Evolutionary conservation across 1,140 invertebrate genomes (phyloP).

Genomic region (Leptopilina boulardi): DNA sequence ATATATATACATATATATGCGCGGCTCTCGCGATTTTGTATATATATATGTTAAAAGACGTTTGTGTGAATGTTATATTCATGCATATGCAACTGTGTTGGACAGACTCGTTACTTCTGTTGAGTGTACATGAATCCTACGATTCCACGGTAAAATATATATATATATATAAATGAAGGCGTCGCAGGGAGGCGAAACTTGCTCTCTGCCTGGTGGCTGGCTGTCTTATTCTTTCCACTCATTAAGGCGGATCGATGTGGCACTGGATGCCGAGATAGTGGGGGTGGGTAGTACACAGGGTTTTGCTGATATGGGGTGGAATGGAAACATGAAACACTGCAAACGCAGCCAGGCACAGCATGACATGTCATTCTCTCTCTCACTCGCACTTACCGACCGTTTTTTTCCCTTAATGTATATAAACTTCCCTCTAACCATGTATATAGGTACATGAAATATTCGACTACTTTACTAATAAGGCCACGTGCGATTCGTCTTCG

Average conservation of each 20-base stretch:
- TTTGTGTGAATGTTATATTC: conserved; percentile 6
- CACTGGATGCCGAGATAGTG: conserved; percentile 66
- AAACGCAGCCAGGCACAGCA: conserved; percentile 57
- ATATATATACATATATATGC: conserved; percentile 39
- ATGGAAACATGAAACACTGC: conserved; percentile 41
- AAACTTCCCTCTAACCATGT: conserved; percentile 12
- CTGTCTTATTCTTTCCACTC: conserved; percentile 77
- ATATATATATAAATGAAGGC: conserved; percentile 37
- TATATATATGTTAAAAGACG: background rate
- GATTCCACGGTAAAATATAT: too few relatives aligned
- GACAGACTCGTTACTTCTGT: conserved; percentile 41
- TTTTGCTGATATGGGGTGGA: conserved; percentile 55
- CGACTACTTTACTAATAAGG: conserved; percentile 30
- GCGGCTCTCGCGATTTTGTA: conserved; percentile 12
- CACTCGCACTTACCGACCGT: conserved; percentile 35
- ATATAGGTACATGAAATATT: conserved; percentile 11
- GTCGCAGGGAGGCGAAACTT: conserved; percentile 56
- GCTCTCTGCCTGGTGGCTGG: conserved; percentile 54
- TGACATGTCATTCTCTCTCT: conserved; percentile 54
- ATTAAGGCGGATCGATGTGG: conserved; percentile 77
- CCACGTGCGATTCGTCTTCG: conserved; percentile 25
- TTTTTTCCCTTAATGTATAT: conserved; percentile 33
- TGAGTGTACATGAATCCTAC: conserved; percentile 40
- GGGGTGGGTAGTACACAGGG: conserved; percentile 52
- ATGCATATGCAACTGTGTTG: conserved; percentile 35